Conservation (phyloP, 1,140 invertebrate species). For the Teleogryllus occipitalis region DNA sequence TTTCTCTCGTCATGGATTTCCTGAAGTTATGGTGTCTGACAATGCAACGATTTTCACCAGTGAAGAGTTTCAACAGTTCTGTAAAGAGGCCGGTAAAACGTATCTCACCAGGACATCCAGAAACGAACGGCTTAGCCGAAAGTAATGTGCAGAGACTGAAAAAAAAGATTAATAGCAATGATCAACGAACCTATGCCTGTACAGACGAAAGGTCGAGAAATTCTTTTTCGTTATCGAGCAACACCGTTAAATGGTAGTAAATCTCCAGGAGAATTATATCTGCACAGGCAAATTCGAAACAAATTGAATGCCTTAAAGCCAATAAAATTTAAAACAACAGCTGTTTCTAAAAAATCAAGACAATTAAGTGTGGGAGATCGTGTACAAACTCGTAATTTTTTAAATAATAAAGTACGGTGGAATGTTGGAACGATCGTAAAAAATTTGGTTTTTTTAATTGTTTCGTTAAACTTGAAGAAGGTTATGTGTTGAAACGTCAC, state of each 20-base stretch:
- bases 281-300: background rate
- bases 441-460: background rate
- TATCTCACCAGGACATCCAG: slow-evolving; percentile 28
- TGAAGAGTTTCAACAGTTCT: slow-evolving; percentile 27
- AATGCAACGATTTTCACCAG: slow-evolving; percentile 25
- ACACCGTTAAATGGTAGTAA: background rate
- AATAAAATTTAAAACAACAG: background rate
- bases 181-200: background rate
- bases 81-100: slow-evolving; percentile 28
- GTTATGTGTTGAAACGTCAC: background rate
- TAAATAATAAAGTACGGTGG: background rate
- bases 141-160: slow-evolving; percentile 33
- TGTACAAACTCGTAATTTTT: background rate
- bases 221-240: background rate
- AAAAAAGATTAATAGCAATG: slow-evolving; percentile 6
- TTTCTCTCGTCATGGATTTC: background rate
- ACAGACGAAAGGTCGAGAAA: background rate
- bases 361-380: background rate
- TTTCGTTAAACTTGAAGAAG: background rate
- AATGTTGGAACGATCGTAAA: background rate
- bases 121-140: slow-evolving; percentile 32
- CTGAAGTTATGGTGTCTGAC: slow-evolving; percentile 21
- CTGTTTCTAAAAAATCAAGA: background rate
- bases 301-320: background rate
- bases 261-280: background rate